A percentile compares a stretch with the other conserved stretches of the same genome.
These are phyloP conservation scores for Nilaparvata lugens DNA, from an alignment of 1,140 invertebrate species.

Conservation along the genomic window DNA sequence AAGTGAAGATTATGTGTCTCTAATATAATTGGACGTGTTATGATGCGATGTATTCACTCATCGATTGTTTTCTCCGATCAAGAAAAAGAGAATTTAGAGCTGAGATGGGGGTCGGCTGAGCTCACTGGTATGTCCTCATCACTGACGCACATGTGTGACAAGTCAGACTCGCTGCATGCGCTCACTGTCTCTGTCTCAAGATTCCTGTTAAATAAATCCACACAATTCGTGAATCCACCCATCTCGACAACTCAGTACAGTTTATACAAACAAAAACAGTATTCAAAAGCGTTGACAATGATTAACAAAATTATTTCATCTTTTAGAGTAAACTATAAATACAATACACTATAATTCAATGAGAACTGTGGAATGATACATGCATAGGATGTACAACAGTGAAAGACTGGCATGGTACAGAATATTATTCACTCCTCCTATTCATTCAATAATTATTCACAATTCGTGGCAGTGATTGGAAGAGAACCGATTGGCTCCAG, in stretches of 20 bases:
- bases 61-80: too few relatives aligned
- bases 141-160: background rate
- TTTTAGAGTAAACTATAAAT: background rate
- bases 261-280: background rate
- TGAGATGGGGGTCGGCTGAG: too few relatives aligned
- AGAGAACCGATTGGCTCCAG: too few relatives aligned
- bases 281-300: background rate
- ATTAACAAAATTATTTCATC: background rate
- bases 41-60: too few relatives aligned
- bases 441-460: too few relatives aligned
- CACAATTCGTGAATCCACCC: background rate
- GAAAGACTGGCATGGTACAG: too few relatives aligned
- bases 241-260: background rate
- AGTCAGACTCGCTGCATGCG: background rate
- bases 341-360: background rate
- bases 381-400: too few relatives aligned
- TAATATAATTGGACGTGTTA: too few relatives aligned
- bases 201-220: background rate
- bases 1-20: too few relatives aligned
- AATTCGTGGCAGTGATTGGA: too few relatives aligned
- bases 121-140: background rate
- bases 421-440: too few relatives aligned
- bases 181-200: background rate
- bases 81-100: too few relatives aligned
- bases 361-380: background rate